Evolutionary conservation across 2,797 vertebrate species (phyloP), one percentile per base, ranked within the genome.

Genomic region (Tragopan temminckii): DNA sequence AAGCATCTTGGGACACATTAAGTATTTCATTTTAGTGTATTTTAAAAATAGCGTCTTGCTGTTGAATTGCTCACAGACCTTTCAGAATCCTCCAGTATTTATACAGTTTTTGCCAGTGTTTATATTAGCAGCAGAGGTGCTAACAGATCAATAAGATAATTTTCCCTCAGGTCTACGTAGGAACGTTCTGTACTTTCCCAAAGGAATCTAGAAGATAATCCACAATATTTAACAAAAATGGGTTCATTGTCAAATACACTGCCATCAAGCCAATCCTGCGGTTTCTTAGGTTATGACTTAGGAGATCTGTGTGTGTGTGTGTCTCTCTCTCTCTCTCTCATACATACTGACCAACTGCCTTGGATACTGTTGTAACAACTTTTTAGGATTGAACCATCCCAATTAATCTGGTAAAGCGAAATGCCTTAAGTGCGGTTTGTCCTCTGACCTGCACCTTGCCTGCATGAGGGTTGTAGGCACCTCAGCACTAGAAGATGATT

Each of bases 91-190:
- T 64, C 23, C 11, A 58, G 25, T 76, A 90, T 96, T 95, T 94
- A 88, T 57, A 48, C 40, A 91, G 52, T n/a, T 86, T 88, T 92
- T 90, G 85, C 80, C 93, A 94, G 76, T 74, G 57, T 96, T 96
- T 95, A 21, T 66, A 70, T 74, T 89, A 94, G 45, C 52, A 85
- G 46, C 35, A 74, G 88, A 94, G 78, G 75, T 95, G 93, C 64
- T 94, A 96, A 88, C 63, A 86, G 88, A 94, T 75, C 85, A 91
- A 78, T 40, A 89, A 13, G 24, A 94, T 38, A 46, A 84, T 88
- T 94, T 94, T 86, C 61, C 83, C 68, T 61, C 89, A 76, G 91
- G 76, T 93, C 82, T 68, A 29, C 1, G 1, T 9, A 33, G 20
- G 52, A 86, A 57, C 83, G 67, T 88, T 90, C 61, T 74, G 15